Conservation (phyloP, 2,888 invertebrate species). For the Pinctada fucata region DNA sequence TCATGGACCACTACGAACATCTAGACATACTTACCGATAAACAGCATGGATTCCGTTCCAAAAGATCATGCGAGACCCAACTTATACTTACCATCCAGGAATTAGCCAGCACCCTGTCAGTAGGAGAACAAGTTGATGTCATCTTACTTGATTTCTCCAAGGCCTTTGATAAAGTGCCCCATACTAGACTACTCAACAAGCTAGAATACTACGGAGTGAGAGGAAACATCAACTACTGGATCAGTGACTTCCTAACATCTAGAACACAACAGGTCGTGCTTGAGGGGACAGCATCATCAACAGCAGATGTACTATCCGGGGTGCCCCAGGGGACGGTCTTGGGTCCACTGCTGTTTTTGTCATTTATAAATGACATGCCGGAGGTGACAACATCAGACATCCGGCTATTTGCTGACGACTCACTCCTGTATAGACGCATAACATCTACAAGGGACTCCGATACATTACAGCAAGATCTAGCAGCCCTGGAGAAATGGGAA, state of each 20-base stretch:
- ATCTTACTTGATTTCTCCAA: too few relatives aligned
- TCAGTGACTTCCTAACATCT: constrained; percentile 3
- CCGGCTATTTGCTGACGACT: background rate
- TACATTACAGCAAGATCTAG: too few relatives aligned
- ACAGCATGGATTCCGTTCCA: too few relatives aligned
- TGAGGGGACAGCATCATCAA: constrained; percentile 6
- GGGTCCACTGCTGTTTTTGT: background rate
- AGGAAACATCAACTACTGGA: constrained; percentile 5
- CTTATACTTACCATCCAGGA: background rate
- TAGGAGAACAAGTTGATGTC: too few relatives aligned
- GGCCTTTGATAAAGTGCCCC: too few relatives aligned
- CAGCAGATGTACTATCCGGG: constrained; percentile 6
- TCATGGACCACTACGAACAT: too few relatives aligned
- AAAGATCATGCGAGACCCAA: background rate
- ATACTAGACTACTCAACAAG: too few relatives aligned
- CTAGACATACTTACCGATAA: too few relatives aligned
- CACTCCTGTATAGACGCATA: too few relatives aligned
- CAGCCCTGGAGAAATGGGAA: too few relatives aligned
- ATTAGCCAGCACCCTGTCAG: too few relatives aligned
- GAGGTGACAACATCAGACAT: background rate
- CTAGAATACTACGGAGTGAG: constrained; percentile 4
- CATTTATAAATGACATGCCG: too few relatives aligned
- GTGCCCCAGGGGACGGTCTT: constrained; percentile 7
- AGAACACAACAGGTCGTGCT: constrained; percentile 10
- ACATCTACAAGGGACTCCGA: background rate